Percentiles rank a stretch among this genome's conserved stretches.
Evolutionary conservation across 2,113 vertebrate species (phyloP).

Genomic region (Rhabdornis inornatus): DNA sequence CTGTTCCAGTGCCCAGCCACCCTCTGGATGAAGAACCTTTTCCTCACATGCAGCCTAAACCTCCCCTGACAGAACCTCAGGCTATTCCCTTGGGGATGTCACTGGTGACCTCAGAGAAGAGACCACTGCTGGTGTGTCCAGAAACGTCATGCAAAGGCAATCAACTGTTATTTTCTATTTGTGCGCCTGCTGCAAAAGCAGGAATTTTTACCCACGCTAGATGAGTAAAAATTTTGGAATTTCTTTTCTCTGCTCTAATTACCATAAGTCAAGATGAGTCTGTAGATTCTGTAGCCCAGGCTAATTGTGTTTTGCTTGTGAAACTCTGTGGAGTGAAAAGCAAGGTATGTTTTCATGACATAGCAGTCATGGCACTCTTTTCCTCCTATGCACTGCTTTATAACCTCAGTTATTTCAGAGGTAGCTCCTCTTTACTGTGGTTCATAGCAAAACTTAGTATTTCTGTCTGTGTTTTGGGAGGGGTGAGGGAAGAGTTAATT

Average conservation of each 20-base stretch:
- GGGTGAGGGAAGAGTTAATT: constrained; percentile 51
- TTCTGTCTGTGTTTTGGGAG: neutral
- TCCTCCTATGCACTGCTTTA: neutral
- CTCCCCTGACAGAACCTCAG: neutral
- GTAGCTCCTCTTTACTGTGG: neutral
- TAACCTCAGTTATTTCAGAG: neutral
- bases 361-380: rapidly evolving
- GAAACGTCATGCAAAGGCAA: neutral
- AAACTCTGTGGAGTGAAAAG: neutral
- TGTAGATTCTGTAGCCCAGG: neutral
- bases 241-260: neutral
- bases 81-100: neutral
- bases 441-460: neutral
- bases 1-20: neutral
- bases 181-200: neutral
- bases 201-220: neutral
- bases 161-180: neutral
- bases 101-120: neutral
- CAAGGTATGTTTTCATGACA: rapidly evolving
- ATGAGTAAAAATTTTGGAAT: neutral
- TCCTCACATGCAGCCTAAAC: neutral
- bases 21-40: neutral
- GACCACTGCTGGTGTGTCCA: rapidly evolving
- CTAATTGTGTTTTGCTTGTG: neutral
- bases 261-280: neutral